These are phyloP conservation scores for Cavia porcellus DNA, from an alignment of 2,113 vertebrate genomes.

Conservation along the genomic window DNA sequence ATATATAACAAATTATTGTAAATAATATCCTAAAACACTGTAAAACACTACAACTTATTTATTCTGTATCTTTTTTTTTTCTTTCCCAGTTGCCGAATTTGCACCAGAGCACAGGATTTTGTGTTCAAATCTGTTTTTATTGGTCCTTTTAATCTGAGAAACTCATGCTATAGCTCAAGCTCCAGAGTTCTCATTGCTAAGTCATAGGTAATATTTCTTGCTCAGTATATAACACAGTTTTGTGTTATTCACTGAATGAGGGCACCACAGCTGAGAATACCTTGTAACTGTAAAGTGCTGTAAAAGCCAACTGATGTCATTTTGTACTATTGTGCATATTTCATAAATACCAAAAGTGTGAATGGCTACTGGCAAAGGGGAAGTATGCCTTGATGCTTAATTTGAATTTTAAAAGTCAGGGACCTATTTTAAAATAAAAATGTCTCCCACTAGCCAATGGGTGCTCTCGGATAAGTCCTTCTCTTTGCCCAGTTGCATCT, in stretches of 20 bases:
- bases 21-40: fast-evolving
- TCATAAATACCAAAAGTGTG: neutral
- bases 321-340: neutral
- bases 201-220: neutral
- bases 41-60: neutral
- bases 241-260: neutral
- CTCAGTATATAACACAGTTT: neutral
- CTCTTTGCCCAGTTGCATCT: neutral
- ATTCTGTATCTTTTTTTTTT: neutral
- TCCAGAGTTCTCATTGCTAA: neutral
- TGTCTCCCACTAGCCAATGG: neutral
- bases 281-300: neutral
- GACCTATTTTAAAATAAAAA: neutral
- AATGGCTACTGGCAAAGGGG: neutral
- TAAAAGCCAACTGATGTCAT: neutral
- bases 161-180: neutral
- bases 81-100: neutral
- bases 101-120: neutral
- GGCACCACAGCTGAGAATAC: neutral
- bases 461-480: neutral
- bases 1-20: neutral
- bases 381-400: neutral
- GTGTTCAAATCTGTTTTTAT: neutral
- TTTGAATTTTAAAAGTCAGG: neutral
- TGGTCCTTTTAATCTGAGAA: neutral